These are phyloP conservation scores for Osmerus mordax DNA, from an alignment of 2,113 vertebrate genomes.

Conservation along the genomic window DNA sequence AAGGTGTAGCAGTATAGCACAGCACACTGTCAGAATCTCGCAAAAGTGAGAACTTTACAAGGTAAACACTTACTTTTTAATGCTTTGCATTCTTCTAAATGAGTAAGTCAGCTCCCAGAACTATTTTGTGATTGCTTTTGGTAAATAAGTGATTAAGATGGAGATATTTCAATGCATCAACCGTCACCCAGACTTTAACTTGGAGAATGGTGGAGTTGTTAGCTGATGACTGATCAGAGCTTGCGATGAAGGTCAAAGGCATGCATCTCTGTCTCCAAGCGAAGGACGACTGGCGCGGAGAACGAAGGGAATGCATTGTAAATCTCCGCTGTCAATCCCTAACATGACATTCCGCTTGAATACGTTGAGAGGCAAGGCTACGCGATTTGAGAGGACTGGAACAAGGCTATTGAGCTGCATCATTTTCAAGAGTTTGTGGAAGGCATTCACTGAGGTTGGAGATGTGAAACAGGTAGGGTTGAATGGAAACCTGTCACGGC, in stretches of 20 bases:
- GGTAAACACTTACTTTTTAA: constrained; percentile 17
- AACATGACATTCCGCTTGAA: constrained; percentile 19
- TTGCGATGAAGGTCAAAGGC: constrained; percentile 29
- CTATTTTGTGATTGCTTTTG: constrained; percentile 2
- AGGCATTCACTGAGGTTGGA: background rate
- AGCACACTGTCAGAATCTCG: background rate
- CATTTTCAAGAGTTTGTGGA: background rate
- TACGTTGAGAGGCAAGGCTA: constrained; percentile 28
- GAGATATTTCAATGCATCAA: constrained; percentile 55
- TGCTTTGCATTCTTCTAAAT: constrained; percentile 31
- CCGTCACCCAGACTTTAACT: constrained; percentile 30
- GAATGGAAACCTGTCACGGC: too few species aligned
- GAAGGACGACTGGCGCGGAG: background rate
- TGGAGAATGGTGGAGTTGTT: constrained; percentile 26
- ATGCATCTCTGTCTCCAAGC: constrained; percentile 4
- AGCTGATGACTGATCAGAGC: constrained; percentile 39
- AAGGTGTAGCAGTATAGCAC: too few species aligned
- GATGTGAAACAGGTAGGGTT: too few species aligned
- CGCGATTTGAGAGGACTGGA: constrained; percentile 7
- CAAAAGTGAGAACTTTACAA: constrained; percentile 1
- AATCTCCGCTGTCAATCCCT: constrained; percentile 35
- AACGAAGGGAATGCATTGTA: constrained; percentile 3
- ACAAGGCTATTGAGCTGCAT: background rate
- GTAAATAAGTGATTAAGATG: constrained; percentile 53
- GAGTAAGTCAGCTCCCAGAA: constrained; percentile 47